A percentile compares a stretch with the other conserved stretches of the same genome.
Conservation (phyloP, 2,888 invertebrate genomes). For the Caenorhabditis wallacei region DNA sequence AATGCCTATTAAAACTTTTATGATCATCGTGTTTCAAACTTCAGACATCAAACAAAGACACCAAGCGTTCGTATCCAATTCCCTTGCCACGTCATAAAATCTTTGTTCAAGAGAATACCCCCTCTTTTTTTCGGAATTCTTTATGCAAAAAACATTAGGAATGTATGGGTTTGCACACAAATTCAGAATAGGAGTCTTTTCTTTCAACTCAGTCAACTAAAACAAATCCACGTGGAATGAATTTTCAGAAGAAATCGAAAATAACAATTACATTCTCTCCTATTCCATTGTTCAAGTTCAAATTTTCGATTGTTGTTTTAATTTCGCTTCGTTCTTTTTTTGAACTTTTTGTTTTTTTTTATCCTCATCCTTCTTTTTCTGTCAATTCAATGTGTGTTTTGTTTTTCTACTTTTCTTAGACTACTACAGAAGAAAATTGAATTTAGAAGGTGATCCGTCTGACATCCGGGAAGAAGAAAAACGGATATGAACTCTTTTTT, state of each 20-base stretch:
- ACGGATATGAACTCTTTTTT: slow-evolving; percentile 28
- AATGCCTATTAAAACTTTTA: slow-evolving; percentile 32
- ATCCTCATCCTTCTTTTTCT: slow-evolving; percentile 2
- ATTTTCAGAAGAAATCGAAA: background rate
- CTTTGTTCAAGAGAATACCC: background rate
- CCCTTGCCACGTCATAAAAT: slow-evolving; percentile 54
- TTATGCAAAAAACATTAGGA: slow-evolving; percentile 19
- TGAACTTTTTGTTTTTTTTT: slow-evolving; percentile 28
- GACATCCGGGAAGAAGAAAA: slow-evolving; percentile 20
- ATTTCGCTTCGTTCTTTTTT: background rate
- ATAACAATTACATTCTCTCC: background rate
- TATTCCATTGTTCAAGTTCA: slow-evolving; percentile 10
- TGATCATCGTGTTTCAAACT: slow-evolving; percentile 21
- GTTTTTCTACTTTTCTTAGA: background rate
- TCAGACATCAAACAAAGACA: slow-evolving; percentile 5
- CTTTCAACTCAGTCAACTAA: slow-evolving; percentile 6
- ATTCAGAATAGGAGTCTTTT: background rate
- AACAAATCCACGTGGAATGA: slow-evolving; percentile 9
- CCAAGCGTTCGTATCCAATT: slow-evolving; percentile 19
- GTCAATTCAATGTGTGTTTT: slow-evolving; percentile 11
- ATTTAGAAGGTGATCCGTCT: slow-evolving; percentile 44
- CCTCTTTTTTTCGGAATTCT: background rate
- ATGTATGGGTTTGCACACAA: slow-evolving; percentile 21
- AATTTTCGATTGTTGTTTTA: slow-evolving; percentile 38
- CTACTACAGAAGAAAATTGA: slow-evolving; percentile 32